Base-by-base conservation (phyloP, 2,888 invertebrate genomes). In the Amorpha juglandis region DNA sequence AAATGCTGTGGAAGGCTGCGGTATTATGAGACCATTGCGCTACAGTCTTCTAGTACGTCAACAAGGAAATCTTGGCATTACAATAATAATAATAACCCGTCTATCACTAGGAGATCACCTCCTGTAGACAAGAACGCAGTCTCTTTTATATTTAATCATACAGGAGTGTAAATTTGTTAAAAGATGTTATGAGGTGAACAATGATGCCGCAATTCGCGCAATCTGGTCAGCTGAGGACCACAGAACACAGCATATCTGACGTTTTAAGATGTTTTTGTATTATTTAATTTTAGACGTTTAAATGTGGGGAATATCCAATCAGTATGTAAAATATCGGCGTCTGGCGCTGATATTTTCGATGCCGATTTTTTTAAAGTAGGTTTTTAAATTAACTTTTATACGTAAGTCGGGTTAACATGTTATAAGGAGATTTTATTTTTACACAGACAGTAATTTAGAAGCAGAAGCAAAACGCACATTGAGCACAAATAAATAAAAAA, bases 1-100 rank as follows among this genome's bases (percentile, higher is more conserved):
- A 96, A 96, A 74, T 98, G 98, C 87, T 98, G 98, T 82, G 97
- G 97, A 45, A 95, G 97, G 67, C 93, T 98, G 69, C 95, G 97
- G 75, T 97, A 97, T 86, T 98, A 98, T 86, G 97, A 97, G 84
- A 97, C 97, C 12, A 97, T 97, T 27, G 97, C 97, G 16, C 94
- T 97, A 86, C 97, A 97, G 91, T 97, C 97, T 0, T 97, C 97
- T 3, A 97, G 97, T 63, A 97, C 97, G 0, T 97, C 97, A 76
- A 97, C 97, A 82, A 94, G 97, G 74, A 97, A 97, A 81, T 97
- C 97, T 16, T 97, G 97, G 74, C 97, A 97, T 82, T 97, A 97
- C 87, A 96, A 97, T 77, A 92, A 92, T 63, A 96, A 96, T 81
- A 94, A 94, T 86, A 93, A 91, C 90, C 88, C 93, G 83, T 94